A percentile compares a stretch with the other conserved stretches of the same genome.
phyloP scores from a whole-genome alignment of 2,797 vertebrate species.

The Selene dorsalis region DNA sequence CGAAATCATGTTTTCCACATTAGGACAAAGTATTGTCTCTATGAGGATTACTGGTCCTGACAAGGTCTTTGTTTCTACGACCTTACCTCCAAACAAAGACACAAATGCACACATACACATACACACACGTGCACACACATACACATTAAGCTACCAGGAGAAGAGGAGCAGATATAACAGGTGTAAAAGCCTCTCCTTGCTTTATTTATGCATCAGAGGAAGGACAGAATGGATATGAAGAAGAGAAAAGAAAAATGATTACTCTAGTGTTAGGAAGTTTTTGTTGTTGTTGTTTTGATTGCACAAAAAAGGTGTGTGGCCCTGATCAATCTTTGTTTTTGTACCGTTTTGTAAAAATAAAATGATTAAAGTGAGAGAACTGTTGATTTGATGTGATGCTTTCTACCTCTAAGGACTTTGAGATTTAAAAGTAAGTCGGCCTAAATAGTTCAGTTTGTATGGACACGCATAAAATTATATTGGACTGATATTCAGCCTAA shows the following conservation, averaged over 20 bases:
- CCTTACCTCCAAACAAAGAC: no score
- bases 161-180: conserved; percentile 15
- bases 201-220: background rate
- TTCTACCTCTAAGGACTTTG: background rate
- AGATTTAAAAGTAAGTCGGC: background rate
- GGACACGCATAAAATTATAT: background rate
- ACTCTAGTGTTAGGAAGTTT: background rate
- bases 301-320: background rate
- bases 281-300: background rate
- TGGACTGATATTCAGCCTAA: background rate
- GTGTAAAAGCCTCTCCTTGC: conserved; percentile 22
- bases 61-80: no score
- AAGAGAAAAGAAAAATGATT: background rate
- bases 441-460: background rate
- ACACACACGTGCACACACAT: no score
- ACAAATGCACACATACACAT: no score
- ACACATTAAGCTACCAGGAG: conserved; percentile 21
- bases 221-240: background rate
- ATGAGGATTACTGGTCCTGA: no score
- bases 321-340: background rate
- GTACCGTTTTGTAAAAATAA: background rate
- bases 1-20: no score
- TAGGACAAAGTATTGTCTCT: background rate
- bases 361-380: background rate
- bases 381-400: background rate